Percentiles rank a stretch among this genome's conserved stretches.
Evolutionary conservation across 2,113 vertebrate genomes (phyloP).

Genomic region (Thunnus maccoyii): DNA sequence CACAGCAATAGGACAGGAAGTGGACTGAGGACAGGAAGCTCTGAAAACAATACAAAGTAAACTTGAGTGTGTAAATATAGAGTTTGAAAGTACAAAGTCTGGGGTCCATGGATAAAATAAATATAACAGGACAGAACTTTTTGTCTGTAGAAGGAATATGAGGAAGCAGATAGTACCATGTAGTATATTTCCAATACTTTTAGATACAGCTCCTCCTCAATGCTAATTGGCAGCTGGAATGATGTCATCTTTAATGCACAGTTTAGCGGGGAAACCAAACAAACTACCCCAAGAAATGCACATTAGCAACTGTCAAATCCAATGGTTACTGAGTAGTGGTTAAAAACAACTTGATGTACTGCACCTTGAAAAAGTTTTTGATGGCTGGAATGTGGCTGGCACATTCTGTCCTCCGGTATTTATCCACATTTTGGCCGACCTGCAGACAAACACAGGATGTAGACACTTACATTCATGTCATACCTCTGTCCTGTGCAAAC

Average conservation of each 20-base stretch:
- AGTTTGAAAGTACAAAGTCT: slow-evolving; percentile 42
- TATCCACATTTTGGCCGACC: slow-evolving; percentile 87
- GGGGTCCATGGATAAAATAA: slow-evolving; percentile 3
- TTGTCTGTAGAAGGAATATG: slow-evolving; percentile 8
- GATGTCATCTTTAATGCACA: neutral
- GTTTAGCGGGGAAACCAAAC: neutral
- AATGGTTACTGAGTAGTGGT: neutral
- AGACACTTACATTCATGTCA: slow-evolving; percentile 58
- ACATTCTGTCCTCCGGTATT: slow-evolving; percentile 81
- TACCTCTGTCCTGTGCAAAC: slow-evolving; percentile 34
- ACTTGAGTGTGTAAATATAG: slow-evolving; percentile 76
- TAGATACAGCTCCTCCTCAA: slow-evolving; percentile 5
- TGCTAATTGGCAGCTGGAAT: slow-evolving; percentile 2
- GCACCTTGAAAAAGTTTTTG: slow-evolving; percentile 89
- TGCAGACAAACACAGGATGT: slow-evolving; percentile 80
- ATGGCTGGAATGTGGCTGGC: slow-evolving; percentile 86
- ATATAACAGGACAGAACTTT: neutral
- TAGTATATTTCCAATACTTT: neutral
- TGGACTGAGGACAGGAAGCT: slow-evolving; percentile 73
- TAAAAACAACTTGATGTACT: slow-evolving; percentile 1
- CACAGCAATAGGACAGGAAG: slow-evolving; percentile 69
- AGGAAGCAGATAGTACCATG: neutral
- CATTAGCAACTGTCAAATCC: neutral
- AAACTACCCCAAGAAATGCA: neutral
- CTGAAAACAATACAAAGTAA: slow-evolving; percentile 77